phyloP scores from a whole-genome alignment of 2,797 vertebrate genomes.

The Galaxias olidus region DNA sequence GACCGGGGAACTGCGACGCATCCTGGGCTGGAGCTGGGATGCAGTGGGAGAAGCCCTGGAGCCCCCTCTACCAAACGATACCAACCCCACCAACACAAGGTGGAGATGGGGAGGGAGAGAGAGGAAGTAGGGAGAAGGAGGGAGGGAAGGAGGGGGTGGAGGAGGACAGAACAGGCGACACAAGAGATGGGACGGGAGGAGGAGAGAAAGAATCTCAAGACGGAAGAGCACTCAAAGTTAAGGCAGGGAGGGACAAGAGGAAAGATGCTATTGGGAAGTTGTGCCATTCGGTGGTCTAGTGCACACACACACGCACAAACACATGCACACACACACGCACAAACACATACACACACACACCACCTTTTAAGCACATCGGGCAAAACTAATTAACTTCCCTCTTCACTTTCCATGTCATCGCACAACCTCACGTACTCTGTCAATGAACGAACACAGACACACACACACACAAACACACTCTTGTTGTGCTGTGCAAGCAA shows the following conservation, averaged over 20 bases:
- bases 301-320: too few species aligned
- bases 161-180: too few species aligned
- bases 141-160: conserved; percentile 35
- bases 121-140: conserved; percentile 14
- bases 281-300: neutral
- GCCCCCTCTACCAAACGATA: conserved; percentile 40
- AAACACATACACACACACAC: conserved; percentile 32
- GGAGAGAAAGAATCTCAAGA: too few species aligned
- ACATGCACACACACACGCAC: neutral
- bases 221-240: too few species aligned
- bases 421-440: too few species aligned
- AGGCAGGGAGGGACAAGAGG: too few species aligned
- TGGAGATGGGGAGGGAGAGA: neutral
- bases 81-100: conserved; percentile 23
- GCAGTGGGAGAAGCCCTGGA: conserved; percentile 23
- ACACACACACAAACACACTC: neutral
- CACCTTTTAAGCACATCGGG: neutral
- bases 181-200: too few species aligned
- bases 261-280: conserved; percentile 11
- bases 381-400: too few species aligned
- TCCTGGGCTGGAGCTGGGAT: neutral
- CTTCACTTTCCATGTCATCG: too few species aligned
- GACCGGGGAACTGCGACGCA: too few species aligned
- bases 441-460: neutral
- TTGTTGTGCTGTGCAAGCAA: neutral